Percentiles rank a stretch among this genome's conserved stretches.
Evolutionary conservation across 1,140 invertebrate species (phyloP).

Genomic region (Drosophila trapezifrons): DNA sequence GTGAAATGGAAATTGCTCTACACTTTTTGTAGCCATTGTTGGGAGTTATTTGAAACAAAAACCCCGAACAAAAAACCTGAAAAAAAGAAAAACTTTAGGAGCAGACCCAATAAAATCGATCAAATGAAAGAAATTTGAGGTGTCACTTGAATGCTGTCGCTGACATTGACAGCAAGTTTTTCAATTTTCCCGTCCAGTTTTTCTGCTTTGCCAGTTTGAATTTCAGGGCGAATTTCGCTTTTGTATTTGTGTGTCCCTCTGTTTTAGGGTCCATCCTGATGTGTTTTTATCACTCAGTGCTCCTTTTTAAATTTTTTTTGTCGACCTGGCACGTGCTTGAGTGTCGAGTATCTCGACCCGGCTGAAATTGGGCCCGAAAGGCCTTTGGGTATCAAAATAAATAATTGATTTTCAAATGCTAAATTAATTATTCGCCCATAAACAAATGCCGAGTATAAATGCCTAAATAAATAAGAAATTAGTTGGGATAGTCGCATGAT

Average conservation of each 20-base stretch:
- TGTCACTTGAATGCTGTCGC: constrained; percentile 48
- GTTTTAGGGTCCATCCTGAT: constrained; percentile 34
- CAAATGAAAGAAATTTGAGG: constrained; percentile 40
- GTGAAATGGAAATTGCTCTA: constrained; percentile 30
- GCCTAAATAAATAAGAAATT: constrained; percentile 32
- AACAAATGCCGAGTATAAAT: constrained; percentile 21
- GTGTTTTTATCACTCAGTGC: constrained; percentile 37
- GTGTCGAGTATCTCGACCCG: constrained; percentile 21
- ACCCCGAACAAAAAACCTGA: neutral
- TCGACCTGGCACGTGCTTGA: constrained; percentile 30
- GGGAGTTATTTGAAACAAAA: constrained; percentile 48
- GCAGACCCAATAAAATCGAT: constrained; percentile 41
- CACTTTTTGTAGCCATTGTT: constrained; percentile 29
- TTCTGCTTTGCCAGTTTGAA: constrained; percentile 37
- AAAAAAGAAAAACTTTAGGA: constrained; percentile 11
- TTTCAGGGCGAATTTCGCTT: constrained; percentile 33
- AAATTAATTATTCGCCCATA: constrained; percentile 40
- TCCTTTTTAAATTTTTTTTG: constrained; percentile 3
- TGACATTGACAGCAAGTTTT: constrained; percentile 52
- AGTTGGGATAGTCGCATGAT: constrained; percentile 12
- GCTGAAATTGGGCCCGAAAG: constrained; percentile 3
- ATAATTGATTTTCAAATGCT: constrained; percentile 42
- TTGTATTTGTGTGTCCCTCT: constrained; percentile 25
- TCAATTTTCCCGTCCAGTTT: constrained; percentile 34
- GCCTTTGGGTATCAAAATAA: constrained; percentile 26